Evolutionary conservation across 1,140 invertebrate species (phyloP).

Genomic region (Drosophila ananassae): DNA sequence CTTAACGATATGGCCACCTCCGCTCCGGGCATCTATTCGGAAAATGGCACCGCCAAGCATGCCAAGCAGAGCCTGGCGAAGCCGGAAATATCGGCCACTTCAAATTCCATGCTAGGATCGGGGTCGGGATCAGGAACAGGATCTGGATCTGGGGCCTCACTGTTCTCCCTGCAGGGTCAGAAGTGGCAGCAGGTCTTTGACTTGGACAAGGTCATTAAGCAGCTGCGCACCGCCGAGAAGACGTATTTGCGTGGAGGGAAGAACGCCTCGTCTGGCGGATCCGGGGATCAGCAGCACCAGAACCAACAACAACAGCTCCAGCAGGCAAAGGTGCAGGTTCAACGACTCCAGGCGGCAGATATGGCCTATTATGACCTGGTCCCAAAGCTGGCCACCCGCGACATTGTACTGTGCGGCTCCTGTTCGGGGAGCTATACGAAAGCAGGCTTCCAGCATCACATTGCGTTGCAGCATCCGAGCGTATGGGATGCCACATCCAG

Average conservation of each 20-base stretch:
- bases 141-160: slow-evolving; percentile 20
- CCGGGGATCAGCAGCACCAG: background rate
- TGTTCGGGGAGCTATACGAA: slow-evolving; percentile 75
- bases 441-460: slow-evolving; percentile 75
- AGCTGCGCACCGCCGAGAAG: slow-evolving; percentile 72
- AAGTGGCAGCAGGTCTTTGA: slow-evolving; percentile 78
- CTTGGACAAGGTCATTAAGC: slow-evolving; percentile 77
- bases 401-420: slow-evolving; percentile 69
- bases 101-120: background rate
- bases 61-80: slow-evolving; percentile 35
- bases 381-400: slow-evolving; percentile 66
- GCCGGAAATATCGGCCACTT: slow-evolving; percentile 12
- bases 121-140: slow-evolving; percentile 6
- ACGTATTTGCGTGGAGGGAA: slow-evolving; percentile 60
- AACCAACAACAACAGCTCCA: background rate
- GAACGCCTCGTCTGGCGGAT: slow-evolving; percentile 5
- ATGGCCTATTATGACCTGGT: slow-evolving; percentile 80
- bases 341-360: slow-evolving; percentile 68
- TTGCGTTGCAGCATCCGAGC: slow-evolving; percentile 72
- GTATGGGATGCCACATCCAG: slow-evolving; percentile 69
- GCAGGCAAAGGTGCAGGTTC: slow-evolving; percentile 60
- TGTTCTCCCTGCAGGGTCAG: slow-evolving; percentile 64
- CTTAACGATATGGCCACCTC: slow-evolving; percentile 62
- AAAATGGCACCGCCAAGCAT: slow-evolving; percentile 51
- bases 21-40: slow-evolving; percentile 46